Conservation (phyloP, 92 coral and sea anemone species). For the Blastomussa wellsi region DNA sequence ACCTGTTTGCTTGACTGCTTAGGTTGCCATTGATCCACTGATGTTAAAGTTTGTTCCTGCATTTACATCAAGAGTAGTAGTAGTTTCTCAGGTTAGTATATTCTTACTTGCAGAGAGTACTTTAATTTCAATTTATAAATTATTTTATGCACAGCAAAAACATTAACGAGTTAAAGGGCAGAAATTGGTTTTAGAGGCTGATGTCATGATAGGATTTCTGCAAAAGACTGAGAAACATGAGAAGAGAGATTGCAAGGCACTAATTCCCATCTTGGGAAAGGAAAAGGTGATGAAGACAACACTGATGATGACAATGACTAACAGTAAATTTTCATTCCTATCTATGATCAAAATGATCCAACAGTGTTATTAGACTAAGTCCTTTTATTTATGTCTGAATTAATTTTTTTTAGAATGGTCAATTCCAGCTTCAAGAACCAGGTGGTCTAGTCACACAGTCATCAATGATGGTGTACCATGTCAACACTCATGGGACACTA, state of each 20-base stretch:
- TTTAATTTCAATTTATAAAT: background rate
- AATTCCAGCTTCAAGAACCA: slow-evolving; percentile 94
- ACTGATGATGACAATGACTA: background rate
- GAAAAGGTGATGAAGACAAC: too few relatives aligned
- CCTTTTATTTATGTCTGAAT: background rate
- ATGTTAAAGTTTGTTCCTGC: slow-evolving; percentile 94
- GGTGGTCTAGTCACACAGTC: slow-evolving; percentile 88
- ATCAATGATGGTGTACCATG: slow-evolving; percentile 94
- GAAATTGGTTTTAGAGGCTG: too few relatives aligned
- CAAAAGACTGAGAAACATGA: too few relatives aligned
- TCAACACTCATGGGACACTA: slow-evolving; percentile 88
- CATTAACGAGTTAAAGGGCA: too few relatives aligned
- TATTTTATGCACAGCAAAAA: too few relatives aligned
- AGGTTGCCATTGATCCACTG: slow-evolving; percentile 75
- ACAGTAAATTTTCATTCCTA: background rate
- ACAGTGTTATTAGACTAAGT: background rate
- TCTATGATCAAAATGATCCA: background rate
- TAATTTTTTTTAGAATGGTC: slow-evolving; percentile 68
- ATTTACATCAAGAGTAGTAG: slow-evolving; percentile 86
- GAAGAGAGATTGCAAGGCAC: too few relatives aligned
- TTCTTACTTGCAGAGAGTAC: background rate
- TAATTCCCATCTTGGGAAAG: too few relatives aligned
- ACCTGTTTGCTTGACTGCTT: background rate
- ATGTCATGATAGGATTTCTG: too few relatives aligned
- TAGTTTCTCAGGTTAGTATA: slow-evolving; percentile 84